Conservation (phyloP, 2,797 vertebrate species). For the Micromesistius poutassou region DNA sequence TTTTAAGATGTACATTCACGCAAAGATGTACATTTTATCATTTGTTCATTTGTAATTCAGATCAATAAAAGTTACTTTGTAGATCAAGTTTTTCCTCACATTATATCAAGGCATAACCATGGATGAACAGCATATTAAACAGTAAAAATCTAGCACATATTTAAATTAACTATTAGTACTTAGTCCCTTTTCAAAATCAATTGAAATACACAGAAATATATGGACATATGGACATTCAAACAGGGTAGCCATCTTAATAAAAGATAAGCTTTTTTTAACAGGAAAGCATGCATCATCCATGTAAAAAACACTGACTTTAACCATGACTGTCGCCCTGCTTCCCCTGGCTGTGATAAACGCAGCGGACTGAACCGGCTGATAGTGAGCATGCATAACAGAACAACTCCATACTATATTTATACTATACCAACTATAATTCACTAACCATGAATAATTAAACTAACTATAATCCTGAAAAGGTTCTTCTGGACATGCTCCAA, state of each 20-base stretch:
- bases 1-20: background rate
- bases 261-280: slow-evolving; percentile 1
- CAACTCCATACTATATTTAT: background rate
- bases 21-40: too few relatives aligned
- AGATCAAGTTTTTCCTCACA: background rate
- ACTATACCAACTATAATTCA: too few relatives aligned
- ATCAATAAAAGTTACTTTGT: background rate
- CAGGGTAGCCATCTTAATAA: background rate
- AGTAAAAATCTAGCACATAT: background rate
- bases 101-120: background rate
- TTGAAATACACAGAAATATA: background rate
- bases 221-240: background rate
- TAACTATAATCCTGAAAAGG: background rate
- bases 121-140: background rate
- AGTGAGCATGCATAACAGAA: background rate
- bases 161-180: background rate
- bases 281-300: background rate
- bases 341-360: slow-evolving; percentile 3
- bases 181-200: background rate
- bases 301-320: slow-evolving; percentile 10
- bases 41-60: background rate
- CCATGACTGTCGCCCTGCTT: slow-evolving; percentile 16
- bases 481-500: background rate
- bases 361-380: slow-evolving; percentile 17
- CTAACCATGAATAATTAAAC: too few relatives aligned